Evolutionary conservation across 2,113 vertebrate species (phyloP), one percentile per base, ranked within the genome.

Genomic region (Ranitomeya imitator): DNA sequence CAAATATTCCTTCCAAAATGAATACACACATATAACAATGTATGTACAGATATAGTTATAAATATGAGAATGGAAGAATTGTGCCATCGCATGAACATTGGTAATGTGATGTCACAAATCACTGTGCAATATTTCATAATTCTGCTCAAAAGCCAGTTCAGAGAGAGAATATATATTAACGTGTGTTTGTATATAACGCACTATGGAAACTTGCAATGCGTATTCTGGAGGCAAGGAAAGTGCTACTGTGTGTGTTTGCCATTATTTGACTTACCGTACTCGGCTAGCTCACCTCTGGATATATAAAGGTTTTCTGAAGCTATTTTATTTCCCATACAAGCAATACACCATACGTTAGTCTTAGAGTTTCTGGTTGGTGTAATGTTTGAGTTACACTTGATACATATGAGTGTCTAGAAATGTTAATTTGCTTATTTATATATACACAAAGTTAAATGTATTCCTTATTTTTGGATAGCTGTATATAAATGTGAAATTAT

Each of bases 31-130:
- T 63, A 21, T 31, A 65, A 51, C 51, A 45, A 69, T 88, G 80
- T 76, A 65, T 83, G 59, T 83, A 77, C 55, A 65, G 21, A 76
- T 78, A 76, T 88, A 76, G 74, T 74, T 81, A 59, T 63, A 60
- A 65, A 87, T 67, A 69, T 87, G 31, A 21, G 15, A 60, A 65
- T 55, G 59, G 76, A 54, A 37, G n/a, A 83, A 65, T 65, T 12
- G 26, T 55, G 14, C 2, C 59, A 88, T 84, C 61, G 73, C 18
- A 81, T 69, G 15, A 57, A 12, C 23, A 76, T 6, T 18, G 55
- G n/a, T 26, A 69, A 26, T 83, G 82, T 45, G 31, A 63, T 63
- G n/a, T 67, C 71, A 55, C 73, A 63, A 74, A 61, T 74, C 37
- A 65, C 45, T 65, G 69, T 54, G 37, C 31, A 78, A 16, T 37